Evolutionary conservation across 1,140 invertebrate genomes (phyloP), one percentile per base, ranked within the genome.

Genomic region (Apis laboriosa): DNA sequence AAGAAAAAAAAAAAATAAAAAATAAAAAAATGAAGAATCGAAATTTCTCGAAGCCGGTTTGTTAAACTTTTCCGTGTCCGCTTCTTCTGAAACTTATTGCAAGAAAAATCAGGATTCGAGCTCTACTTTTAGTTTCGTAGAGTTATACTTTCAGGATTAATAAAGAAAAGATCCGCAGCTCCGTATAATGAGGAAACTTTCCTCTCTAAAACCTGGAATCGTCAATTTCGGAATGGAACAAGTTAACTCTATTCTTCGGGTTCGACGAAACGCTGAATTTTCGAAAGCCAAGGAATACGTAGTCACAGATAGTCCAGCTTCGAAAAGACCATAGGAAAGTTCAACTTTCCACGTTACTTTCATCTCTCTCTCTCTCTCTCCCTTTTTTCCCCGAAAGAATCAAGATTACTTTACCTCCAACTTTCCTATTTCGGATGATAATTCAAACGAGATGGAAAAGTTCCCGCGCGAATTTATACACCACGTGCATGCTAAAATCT

Each of bases 181-280:
- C 15, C 17, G 73, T 60, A 60, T 68, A 81, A 81, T 60, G 64
- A 76, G 73, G 67, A 81, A 81, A 76, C 51, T 81, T 81, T 75
- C 53, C 51, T 73, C 58, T 81, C 53, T 28, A 43, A 75, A 74
- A 60, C 24, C 63, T 0, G 64, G 55, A 81, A 81, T 81, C 80
- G 73, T 76, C 73, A 55, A 76, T 81, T 81, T 76, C 24, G 21
- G 24, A 81, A 66, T 17, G 71, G 61, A 74, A n/a, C 77, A 34
- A 70, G 55, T 53, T n/a, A 51, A 67, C 75, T 71, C 56, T 51
- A 51, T 73, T 64, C 49, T 28, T 13, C 12, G 12, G 58, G 17
- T 53, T 43, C 64, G 21, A 67, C 9, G n/a, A 56, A 43, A 68
- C 24, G 55, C 21, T 24, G 11, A 56, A 49, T 56, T 77, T 60